These are phyloP conservation scores for Stenoptilia bipunctidactyla DNA, from an alignment of 2,888 invertebrate species.

Conservation along the genomic window DNA sequence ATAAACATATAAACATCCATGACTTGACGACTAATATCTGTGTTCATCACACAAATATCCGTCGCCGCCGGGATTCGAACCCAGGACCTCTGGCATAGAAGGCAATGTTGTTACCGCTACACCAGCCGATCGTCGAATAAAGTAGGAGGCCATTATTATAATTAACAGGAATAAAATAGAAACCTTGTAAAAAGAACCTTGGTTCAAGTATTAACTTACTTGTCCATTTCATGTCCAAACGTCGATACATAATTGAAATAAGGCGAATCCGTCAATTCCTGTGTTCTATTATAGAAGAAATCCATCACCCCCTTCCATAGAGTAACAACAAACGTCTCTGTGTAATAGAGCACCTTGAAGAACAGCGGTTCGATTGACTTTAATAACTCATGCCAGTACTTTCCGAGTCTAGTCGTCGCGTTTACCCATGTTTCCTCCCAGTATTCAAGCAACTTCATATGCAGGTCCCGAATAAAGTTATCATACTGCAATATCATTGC, in stretches of 20 bases:
- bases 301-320: conserved; percentile 81
- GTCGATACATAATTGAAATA: conserved; percentile 86
- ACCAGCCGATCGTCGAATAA: too few relatives aligned
- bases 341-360: conserved; percentile 80
- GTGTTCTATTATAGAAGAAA: conserved; percentile 84
- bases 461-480: conserved; percentile 81
- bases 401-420: conserved; percentile 72
- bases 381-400: conserved; percentile 81
- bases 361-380: conserved; percentile 84
- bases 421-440: conserved; percentile 83
- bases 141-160: neutral
- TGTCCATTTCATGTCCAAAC: conserved; percentile 84
- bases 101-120: too few relatives aligned
- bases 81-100: too few relatives aligned
- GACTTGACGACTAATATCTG: too few relatives aligned
- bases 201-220: too few relatives aligned
- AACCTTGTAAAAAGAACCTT: neutral
- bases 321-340: conserved; percentile 80
- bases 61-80: too few relatives aligned
- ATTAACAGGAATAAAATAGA: neutral
- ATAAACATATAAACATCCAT: too few relatives aligned
- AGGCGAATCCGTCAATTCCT: conserved; percentile 83
- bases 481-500: conserved; percentile 82
- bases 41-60: too few relatives aligned
- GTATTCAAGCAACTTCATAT: conserved; percentile 74